Base-by-base conservation (phyloP, 2,888 invertebrate species). In the Stomorhina lunata region DNA sequence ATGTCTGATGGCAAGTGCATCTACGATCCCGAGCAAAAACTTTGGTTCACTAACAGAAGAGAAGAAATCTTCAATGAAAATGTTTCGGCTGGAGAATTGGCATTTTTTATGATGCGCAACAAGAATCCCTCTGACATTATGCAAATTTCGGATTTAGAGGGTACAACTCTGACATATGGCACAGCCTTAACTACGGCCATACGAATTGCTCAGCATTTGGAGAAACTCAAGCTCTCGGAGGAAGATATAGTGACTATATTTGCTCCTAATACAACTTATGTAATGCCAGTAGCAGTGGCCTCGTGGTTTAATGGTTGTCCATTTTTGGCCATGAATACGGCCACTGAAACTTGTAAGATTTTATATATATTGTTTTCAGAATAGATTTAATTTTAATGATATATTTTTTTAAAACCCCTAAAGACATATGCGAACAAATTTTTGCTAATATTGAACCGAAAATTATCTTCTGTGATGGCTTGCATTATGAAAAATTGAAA, bases 281-380 rank as follows among this genome's bases (percentile, higher is more conserved):
- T 89, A 32, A 85, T 85, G 0, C 85, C 89, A 0, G 20, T 88
- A 25, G 86, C 81, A 15, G 86, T 88, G 65, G 89, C 87, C 12
- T 87, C 88, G 4, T 78, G 87, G n/a, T 87, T 88, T 55, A 87
- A 88, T 69, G 85, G 86, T 10, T 86, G 87, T 0, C 85, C 88
- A 12, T 86, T 87, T 17, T 87, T 87, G 10, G 32, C 55, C 55
- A 55, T 55, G 55, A 55, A 55, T n/a, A 10, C 32, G 1, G 55
- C 20, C 2, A 55, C 20, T 15, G 55, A 55, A 55, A 78, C 50
- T 37, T 22, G 84, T 81, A 37, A 77, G 81, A n/a, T n/a, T n/a
- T n/a, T n/a, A n/a, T n/a, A n/a, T n/a, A n/a, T n/a, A n/a, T n/a
- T n/a, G n/a, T n/a, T n/a, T n/a, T n/a, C n/a, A n/a, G n/a, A 20